Percentiles rank a stretch among this genome's conserved stretches.
phyloP scores from a whole-genome alignment of 2,888 invertebrate genomes.

The Plebejus anna region DNA sequence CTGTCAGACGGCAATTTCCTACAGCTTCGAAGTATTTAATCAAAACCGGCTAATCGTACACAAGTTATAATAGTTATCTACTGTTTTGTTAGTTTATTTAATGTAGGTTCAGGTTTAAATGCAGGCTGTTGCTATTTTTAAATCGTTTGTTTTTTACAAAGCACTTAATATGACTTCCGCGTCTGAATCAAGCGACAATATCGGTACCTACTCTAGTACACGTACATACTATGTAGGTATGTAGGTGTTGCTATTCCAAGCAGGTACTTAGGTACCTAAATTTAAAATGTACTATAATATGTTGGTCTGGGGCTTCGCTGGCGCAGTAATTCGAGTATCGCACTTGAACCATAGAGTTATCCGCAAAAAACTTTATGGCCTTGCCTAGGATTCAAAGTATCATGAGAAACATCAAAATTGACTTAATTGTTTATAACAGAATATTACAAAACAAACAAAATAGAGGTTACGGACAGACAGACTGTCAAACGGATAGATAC shows the following conservation, averaged over 20 bases:
- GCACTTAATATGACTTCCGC: constrained; percentile 23
- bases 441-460: too few relatives aligned
- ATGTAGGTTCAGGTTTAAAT: background rate
- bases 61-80: background rate
- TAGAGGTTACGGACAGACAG: too few relatives aligned
- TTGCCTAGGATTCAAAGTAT: too few relatives aligned
- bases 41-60: too few relatives aligned
- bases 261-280: background rate
- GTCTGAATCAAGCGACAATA: constrained; percentile 16
- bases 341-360: too few relatives aligned
- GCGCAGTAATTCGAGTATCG: too few relatives aligned
- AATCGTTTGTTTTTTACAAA: constrained; percentile 17
- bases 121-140: constrained; percentile 2
- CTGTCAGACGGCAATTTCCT: too few relatives aligned
- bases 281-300: background rate
- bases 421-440: too few relatives aligned
- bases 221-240: background rate
- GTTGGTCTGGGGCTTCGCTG: background rate
- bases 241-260: background rate
- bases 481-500: background rate
- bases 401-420: too few relatives aligned
- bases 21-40: too few relatives aligned
- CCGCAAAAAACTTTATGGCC: too few relatives aligned
- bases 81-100: background rate
- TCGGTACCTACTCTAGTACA: background rate